These are phyloP conservation scores for Porphyrio hochstetteri DNA, from an alignment of 2,113 vertebrate species.

Conservation along the genomic window DNA sequence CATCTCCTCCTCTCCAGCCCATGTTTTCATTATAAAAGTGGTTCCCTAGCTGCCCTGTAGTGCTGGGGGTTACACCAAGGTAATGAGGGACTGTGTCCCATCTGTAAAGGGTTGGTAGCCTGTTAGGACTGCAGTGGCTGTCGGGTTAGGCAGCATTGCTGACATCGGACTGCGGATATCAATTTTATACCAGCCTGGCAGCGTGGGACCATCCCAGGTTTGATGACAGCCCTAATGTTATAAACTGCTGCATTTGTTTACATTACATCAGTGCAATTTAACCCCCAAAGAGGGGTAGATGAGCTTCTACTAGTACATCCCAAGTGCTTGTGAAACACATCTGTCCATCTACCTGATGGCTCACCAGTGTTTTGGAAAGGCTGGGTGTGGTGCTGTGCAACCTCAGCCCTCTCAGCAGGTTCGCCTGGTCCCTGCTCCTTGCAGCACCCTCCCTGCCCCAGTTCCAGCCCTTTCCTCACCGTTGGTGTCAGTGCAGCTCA, in stretches of 20 bases:
- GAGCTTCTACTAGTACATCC: not conserved
- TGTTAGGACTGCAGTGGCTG: not conserved
- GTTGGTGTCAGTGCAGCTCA: rapidly evolving
- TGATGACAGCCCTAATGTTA: not conserved
- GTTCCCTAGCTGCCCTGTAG: not conserved
- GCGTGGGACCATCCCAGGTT: not conserved
- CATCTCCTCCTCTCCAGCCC: too few species aligned
- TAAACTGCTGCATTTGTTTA: not conserved
- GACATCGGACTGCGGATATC: not conserved
- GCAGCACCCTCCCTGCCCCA: not conserved
- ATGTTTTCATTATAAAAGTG: not conserved
- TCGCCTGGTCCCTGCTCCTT: rapidly evolving
- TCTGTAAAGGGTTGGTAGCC: not conserved
- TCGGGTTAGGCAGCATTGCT: not conserved
- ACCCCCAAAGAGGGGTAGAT: not conserved
- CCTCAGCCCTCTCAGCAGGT: too few species aligned
- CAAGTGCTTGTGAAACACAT: not conserved
- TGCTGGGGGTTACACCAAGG: not conserved
- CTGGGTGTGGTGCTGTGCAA: rapidly evolving
- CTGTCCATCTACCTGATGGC: rapidly evolving
- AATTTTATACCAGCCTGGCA: not conserved
- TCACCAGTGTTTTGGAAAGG: not conserved
- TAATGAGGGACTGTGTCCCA: rapidly evolving
- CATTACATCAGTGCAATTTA: not conserved
- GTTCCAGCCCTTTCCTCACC: not conserved